Evolutionary conservation across 1,140 invertebrate species (phyloP).

Genomic region (Rhopalosiphum padi): DNA sequence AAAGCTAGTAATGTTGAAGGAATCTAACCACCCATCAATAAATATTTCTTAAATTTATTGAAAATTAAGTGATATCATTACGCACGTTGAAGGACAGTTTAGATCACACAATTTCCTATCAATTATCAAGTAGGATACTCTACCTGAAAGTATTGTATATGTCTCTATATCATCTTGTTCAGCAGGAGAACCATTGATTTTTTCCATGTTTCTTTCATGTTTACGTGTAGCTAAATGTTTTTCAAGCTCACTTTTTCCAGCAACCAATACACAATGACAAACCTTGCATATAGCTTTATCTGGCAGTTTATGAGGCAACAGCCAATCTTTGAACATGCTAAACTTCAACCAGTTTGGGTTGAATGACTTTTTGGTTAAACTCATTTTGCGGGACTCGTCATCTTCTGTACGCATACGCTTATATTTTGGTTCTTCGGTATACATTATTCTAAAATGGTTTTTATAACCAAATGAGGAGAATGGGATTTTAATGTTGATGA

Average conservation of each 20-base stretch:
- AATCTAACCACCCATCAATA: neutral
- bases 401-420: slow-evolving; percentile 48
- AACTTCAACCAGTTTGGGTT: slow-evolving; percentile 60
- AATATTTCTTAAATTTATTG: neutral
- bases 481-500: slow-evolving; percentile 7
- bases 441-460: slow-evolving; percentile 54
- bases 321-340: slow-evolving; percentile 62
- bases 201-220: slow-evolving; percentile 60
- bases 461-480: slow-evolving; percentile 49
- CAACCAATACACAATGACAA: slow-evolving; percentile 62
- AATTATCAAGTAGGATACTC: slow-evolving; percentile 48
- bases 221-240: slow-evolving; percentile 62
- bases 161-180: slow-evolving; percentile 51
- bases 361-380: slow-evolving; percentile 59
- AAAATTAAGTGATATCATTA: neutral
- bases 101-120: neutral
- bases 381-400: slow-evolving; percentile 53
- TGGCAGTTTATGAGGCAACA: slow-evolving; percentile 60
- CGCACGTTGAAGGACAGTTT: slow-evolving; percentile 55
- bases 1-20: neutral
- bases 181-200: slow-evolving; percentile 48
- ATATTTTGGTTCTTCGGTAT: slow-evolving; percentile 48
- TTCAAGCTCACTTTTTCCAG: slow-evolving; percentile 62
- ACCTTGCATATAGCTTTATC: slow-evolving; percentile 61
- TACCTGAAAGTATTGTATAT: slow-evolving; percentile 49